Conservation (phyloP, 2,888 invertebrate genomes). For the Athripsodes cinereus region DNA sequence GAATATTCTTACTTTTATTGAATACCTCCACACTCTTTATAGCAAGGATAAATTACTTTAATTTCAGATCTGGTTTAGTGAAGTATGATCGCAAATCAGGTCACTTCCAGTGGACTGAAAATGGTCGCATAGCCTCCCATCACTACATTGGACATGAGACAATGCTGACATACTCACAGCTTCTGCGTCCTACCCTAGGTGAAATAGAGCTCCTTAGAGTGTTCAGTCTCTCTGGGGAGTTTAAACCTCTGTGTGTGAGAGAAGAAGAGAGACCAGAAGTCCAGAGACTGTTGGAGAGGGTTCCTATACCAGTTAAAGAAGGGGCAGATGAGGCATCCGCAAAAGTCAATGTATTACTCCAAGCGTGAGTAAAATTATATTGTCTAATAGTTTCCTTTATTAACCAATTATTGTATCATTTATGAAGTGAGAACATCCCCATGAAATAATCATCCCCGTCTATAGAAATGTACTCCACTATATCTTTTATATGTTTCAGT, state of each 20-base stretch:
- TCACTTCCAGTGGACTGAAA: slow-evolving; percentile 80
- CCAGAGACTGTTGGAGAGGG: slow-evolving; percentile 77
- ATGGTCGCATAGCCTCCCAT: slow-evolving; percentile 96
- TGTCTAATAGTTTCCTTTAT: neutral
- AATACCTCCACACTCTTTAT: no score
- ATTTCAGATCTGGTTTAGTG: slow-evolving; percentile 75
- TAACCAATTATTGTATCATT: neutral
- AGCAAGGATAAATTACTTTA: neutral
- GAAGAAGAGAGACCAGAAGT: slow-evolving; percentile 97
- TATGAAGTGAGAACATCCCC: neutral
- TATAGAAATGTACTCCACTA: no score
- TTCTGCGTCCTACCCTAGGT: slow-evolving; percentile 91
- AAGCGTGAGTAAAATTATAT: no score
- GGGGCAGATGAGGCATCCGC: slow-evolving; percentile 97
- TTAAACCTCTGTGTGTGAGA: slow-evolving; percentile 84
- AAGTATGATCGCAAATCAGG: slow-evolving; percentile 96
- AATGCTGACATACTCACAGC: slow-evolving; percentile 93
- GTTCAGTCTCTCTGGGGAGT: slow-evolving; percentile 97
- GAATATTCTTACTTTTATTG: no score
- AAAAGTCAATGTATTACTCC: slow-evolving; percentile 54
- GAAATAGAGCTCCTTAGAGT: slow-evolving; percentile 97
- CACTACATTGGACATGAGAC: slow-evolving; percentile 97
- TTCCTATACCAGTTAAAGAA: slow-evolving; percentile 98
- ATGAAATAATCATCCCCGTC: neutral
- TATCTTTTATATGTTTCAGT: neutral